Evolutionary conservation across 2,113 vertebrate genomes (phyloP).

Genomic region (Amazona guildingii): DNA sequence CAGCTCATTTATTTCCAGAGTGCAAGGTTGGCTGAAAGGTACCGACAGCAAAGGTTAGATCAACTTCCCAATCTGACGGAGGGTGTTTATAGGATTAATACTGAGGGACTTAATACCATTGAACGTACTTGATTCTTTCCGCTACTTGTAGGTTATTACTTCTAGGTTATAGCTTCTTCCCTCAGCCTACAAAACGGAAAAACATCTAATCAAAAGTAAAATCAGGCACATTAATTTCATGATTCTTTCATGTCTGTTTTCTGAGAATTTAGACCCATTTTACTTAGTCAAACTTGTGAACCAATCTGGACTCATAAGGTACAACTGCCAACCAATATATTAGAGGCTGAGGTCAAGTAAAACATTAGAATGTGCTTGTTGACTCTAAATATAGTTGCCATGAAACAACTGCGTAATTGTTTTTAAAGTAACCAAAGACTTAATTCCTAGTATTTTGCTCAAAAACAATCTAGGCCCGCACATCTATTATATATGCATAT

Average conservation of each 20-base stretch:
- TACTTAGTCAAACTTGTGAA: not conserved
- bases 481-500: not conserved
- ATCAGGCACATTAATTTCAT: not conserved
- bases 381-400: not conserved
- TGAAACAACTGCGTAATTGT: not conserved
- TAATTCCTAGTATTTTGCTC: not conserved
- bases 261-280: not conserved
- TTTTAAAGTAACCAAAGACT: not conserved
- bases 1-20: not conserved
- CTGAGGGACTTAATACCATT: not conserved
- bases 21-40: not conserved
- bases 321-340: not conserved
- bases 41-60: slow-evolving; percentile 36
- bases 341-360: not conserved
- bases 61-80: not conserved
- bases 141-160: not conserved
- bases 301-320: not conserved
- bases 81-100: slow-evolving; percentile 30
- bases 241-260: not conserved
- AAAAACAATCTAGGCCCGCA: not conserved
- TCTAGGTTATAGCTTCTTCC: not conserved
- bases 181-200: not conserved
- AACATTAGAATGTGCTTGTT: not conserved
- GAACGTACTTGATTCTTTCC: not conserved
- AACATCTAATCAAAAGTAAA: not conserved